These are phyloP conservation scores for Eurypyga helias DNA, from an alignment of 2,113 vertebrate species.

Conservation along the genomic window DNA sequence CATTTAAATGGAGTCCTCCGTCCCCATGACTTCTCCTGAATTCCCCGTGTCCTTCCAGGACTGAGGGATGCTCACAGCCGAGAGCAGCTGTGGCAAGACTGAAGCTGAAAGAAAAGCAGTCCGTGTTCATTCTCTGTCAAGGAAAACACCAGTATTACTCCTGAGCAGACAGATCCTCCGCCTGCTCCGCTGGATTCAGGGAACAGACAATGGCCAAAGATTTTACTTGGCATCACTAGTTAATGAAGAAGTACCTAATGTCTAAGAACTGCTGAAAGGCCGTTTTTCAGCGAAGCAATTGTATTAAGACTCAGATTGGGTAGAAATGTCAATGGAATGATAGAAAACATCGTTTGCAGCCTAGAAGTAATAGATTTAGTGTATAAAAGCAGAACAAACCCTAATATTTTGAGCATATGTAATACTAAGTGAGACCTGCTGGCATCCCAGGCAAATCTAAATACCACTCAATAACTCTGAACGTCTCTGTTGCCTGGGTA, in stretches of 20 bases:
- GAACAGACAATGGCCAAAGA: neutral
- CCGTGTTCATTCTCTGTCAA: neutral
- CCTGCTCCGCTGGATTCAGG: neutral
- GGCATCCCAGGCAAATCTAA: neutral
- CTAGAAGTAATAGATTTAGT: neutral
- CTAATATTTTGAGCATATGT: neutral
- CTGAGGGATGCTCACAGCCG: neutral
- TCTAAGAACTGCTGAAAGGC: conserved; percentile 3
- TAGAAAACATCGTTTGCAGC: conserved; percentile 7
- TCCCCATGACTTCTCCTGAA: neutral
- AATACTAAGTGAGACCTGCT: neutral
- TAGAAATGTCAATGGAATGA: conserved; percentile 35
- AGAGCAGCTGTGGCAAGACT: neutral
- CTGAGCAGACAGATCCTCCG: neutral
- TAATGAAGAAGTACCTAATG: conserved; percentile 31
- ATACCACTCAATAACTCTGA: neutral
- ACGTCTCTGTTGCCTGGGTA: neutral
- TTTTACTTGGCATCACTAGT: neutral
- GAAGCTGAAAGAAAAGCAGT: neutral
- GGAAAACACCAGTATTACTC: neutral
- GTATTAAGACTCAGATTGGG: conserved; percentile 23
- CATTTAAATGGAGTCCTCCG: neutral
- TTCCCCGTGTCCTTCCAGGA: neutral
- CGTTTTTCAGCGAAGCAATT: conserved; percentile 26
- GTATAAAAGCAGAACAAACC: neutral